Conservation (phyloP, 2,113 vertebrate species). For the Junco hyemalis region DNA sequence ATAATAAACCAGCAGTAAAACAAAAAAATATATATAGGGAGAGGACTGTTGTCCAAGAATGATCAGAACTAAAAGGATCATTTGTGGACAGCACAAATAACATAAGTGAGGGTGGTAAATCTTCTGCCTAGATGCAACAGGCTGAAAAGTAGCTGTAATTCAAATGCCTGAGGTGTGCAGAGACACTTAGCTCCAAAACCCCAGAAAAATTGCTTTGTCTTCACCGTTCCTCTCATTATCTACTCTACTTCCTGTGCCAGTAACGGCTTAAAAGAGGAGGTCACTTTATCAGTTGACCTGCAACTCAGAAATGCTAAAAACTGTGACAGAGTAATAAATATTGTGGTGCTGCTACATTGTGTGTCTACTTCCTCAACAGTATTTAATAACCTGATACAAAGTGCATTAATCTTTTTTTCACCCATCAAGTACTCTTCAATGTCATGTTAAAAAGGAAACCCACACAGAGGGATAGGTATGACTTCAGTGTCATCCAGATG, state of each 20-base stretch:
- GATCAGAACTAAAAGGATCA: constrained; percentile 78
- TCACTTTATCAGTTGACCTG: constrained; percentile 73
- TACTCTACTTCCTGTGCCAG: constrained; percentile 71
- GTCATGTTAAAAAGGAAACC: constrained; percentile 70
- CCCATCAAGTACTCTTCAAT: constrained; percentile 74
- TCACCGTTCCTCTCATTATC: constrained; percentile 56
- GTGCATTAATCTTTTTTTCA: constrained; percentile 80
- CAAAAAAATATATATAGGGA: constrained; percentile 74
- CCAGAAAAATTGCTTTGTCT: constrained; percentile 71
- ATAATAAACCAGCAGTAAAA: constrained; percentile 90
- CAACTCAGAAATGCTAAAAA: constrained; percentile 78
- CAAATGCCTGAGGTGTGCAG: constrained; percentile 82
- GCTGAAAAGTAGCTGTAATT: constrained; percentile 76
- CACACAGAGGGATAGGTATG: constrained; percentile 57
- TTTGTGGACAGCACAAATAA: constrained; percentile 81
- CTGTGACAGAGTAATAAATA: constrained; percentile 87
- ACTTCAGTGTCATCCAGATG: constrained; percentile 66
- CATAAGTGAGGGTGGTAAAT: constrained; percentile 74
- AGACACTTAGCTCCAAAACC: constrained; percentile 66
- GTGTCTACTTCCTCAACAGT: constrained; percentile 81
- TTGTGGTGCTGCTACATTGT: constrained; percentile 84
- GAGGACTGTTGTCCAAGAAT: constrained; percentile 70
- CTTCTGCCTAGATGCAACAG: constrained; percentile 70
- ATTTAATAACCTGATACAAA: constrained; percentile 87
- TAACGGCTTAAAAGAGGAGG: constrained; percentile 69